Conservation (phyloP, 2,888 invertebrate species). For the Sisyra nigra region DNA sequence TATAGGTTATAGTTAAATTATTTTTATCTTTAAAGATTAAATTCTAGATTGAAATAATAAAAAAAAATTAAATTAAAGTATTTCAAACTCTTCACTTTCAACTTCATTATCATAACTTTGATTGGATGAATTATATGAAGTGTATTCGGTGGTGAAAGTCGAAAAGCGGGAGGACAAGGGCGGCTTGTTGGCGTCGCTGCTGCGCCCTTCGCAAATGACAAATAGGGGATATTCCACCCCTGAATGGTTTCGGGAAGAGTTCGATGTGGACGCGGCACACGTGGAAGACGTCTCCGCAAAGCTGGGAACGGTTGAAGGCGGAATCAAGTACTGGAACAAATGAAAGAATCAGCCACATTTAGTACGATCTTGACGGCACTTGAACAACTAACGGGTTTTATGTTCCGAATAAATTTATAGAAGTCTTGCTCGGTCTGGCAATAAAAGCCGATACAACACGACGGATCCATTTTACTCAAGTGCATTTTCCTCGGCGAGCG, state of each 20-base stretch:
- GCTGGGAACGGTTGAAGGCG: constrained; percentile 18
- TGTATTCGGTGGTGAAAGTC: constrained; percentile 18
- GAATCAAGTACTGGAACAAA: constrained; percentile 32
- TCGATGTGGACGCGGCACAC: constrained; percentile 1
- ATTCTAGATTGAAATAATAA: too few species aligned
- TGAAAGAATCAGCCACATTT: too few species aligned
- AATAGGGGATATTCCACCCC: constrained; percentile 67
- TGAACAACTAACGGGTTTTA: constrained; percentile 37
- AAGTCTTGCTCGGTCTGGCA: constrained; percentile 61
- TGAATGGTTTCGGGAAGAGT: constrained; percentile 20
- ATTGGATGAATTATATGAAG: constrained; percentile 15
- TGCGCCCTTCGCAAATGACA: constrained; percentile 58
- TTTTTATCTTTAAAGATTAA: too few species aligned
- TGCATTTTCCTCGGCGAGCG: constrained; percentile 72
- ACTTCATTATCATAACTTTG: constrained; percentile 45
- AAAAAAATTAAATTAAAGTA: constrained; percentile 34
- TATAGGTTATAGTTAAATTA: too few species aligned
- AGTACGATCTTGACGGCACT: too few species aligned
- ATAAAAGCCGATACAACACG: constrained; percentile 84
- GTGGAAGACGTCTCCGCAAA: constrained; percentile 12
- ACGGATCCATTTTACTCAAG: constrained; percentile 78
- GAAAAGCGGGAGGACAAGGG: constrained; percentile 16
- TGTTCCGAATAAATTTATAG: constrained; percentile 52
- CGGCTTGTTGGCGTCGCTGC: constrained; percentile 29
- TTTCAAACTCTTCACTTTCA: constrained; percentile 58